Evolutionary conservation across 2,113 vertebrate species (phyloP).

Genomic region (Nyctibius bracteatus): DNA sequence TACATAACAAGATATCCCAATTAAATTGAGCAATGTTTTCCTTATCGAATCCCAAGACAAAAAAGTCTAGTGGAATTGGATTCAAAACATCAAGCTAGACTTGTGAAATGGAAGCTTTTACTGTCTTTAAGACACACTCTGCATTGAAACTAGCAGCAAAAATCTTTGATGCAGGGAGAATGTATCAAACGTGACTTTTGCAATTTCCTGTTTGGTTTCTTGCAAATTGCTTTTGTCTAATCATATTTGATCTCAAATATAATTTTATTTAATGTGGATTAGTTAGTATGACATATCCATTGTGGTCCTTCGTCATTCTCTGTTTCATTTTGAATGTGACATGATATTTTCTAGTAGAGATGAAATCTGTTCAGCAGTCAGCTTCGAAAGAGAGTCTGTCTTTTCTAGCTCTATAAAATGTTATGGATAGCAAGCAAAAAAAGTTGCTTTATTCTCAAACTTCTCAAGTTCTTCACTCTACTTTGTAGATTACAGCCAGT

Average conservation of each 20-base stretch:
- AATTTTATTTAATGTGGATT: slow-evolving; percentile 14
- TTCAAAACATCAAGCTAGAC: neutral
- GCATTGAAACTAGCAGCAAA: neutral
- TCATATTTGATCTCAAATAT: neutral
- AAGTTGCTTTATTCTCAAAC: neutral
- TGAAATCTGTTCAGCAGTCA: neutral
- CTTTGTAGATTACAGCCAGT: neutral
- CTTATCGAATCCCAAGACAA: neutral
- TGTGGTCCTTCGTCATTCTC: neutral
- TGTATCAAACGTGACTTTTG: neutral
- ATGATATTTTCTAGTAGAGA: neutral
- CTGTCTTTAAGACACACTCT: neutral
- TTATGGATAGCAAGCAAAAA: neutral
- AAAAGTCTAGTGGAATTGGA: neutral
- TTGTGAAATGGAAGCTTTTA: neutral
- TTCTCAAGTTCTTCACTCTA: neutral
- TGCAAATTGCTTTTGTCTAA: slow-evolving; percentile 10
- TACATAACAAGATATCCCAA: neutral
- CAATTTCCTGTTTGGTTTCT: slow-evolving; percentile 5
- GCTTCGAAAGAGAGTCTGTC: neutral
- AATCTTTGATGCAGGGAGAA: neutral
- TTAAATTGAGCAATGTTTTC: neutral
- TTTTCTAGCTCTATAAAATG: neutral
- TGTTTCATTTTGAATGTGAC: slow-evolving; percentile 14
- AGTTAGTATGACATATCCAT: neutral